Percentiles rank a stretch among this genome's conserved stretches.
phyloP scores from a whole-genome alignment of 2,888 invertebrate genomes.

The Ceramica pisi region DNA sequence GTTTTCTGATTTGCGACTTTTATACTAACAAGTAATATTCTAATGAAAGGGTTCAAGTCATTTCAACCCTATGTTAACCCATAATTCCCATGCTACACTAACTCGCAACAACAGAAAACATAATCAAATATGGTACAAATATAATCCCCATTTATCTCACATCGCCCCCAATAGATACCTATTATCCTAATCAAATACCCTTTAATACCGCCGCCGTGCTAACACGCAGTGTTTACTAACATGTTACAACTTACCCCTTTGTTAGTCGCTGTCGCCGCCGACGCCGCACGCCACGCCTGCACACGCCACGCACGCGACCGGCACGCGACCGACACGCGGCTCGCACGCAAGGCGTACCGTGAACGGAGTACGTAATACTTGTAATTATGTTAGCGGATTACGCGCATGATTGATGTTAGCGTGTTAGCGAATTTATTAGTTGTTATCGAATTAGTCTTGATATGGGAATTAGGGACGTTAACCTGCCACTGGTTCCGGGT shows the following conservation, averaged over 20 bases:
- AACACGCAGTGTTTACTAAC: conserved; percentile 48
- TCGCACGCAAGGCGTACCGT: conserved; percentile 48
- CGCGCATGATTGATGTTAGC: conserved; percentile 62
- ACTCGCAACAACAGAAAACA: conserved; percentile 32
- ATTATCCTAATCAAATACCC: conserved; percentile 65
- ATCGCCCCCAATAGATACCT: conserved; percentile 60
- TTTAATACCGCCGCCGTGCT: conserved; percentile 49
- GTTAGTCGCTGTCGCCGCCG: conserved; percentile 26
- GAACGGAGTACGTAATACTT: conserved; percentile 50
- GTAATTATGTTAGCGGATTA: conserved; percentile 63
- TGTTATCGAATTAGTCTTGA: conserved; percentile 50
- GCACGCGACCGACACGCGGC: conserved; percentile 35
- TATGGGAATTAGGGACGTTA: conserved; percentile 49
- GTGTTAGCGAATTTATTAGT: conserved; percentile 60
- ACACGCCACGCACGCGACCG: background rate
- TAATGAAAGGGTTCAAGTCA: background rate
- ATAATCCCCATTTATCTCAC: conserved; percentile 59
- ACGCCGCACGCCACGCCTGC: conserved; percentile 21
- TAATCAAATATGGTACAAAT: conserved; percentile 58
- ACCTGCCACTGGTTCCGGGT: conserved; percentile 15
- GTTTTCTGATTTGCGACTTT: too few relatives aligned
- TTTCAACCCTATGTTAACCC: conserved; percentile 1
- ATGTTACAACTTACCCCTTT: conserved; percentile 39
- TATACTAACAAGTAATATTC: too few relatives aligned
- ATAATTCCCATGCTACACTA: conserved; percentile 21